Percentiles rank a stretch among this genome's conserved stretches.
phyloP scores from a whole-genome alignment of 2,888 invertebrate genomes.

The Liposcelis brunnea region DNA sequence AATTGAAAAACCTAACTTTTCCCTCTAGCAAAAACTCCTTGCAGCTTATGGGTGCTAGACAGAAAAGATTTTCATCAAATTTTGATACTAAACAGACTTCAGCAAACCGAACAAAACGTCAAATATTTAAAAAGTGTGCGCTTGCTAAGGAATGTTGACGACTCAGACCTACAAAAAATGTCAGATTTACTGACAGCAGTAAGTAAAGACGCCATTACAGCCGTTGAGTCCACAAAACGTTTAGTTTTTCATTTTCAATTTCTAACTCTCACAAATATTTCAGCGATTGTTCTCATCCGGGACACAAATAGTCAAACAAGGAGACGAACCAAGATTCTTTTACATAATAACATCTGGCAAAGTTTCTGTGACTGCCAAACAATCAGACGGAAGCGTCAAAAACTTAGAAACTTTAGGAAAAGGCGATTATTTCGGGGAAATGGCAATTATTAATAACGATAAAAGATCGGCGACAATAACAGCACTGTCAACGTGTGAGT shows the following conservation, averaged over 20 bases:
- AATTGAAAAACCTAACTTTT: too few relatives aligned
- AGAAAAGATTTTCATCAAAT: slow-evolving; percentile 73
- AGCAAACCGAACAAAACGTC: slow-evolving; percentile 69
- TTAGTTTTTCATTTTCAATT: too few relatives aligned
- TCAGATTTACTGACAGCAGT: slow-evolving; percentile 70
- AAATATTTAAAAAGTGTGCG: slow-evolving; percentile 68
- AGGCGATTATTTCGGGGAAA: slow-evolving; percentile 80
- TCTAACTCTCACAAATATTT: slow-evolving; percentile 13
- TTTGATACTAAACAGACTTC: slow-evolving; percentile 70
- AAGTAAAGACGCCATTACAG: slow-evolving; percentile 19
- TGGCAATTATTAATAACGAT: slow-evolving; percentile 70
- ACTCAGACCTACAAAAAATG: slow-evolving; percentile 57
- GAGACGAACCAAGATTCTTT: slow-evolving; percentile 76
- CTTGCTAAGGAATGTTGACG: slow-evolving; percentile 51
- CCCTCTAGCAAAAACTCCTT: slow-evolving; percentile 46
- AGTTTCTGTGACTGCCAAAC: slow-evolving; percentile 44
- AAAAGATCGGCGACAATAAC: slow-evolving; percentile 79
- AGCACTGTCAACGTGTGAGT: slow-evolving; percentile 69
- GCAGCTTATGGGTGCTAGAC: slow-evolving; percentile 78
- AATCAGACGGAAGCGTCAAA: slow-evolving; percentile 27
- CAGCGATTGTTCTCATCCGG: slow-evolving; percentile 68
- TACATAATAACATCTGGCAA: slow-evolving; percentile 76
- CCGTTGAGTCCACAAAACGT: too few relatives aligned
- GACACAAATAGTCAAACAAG: slow-evolving; percentile 65
- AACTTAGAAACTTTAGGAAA: slow-evolving; percentile 43